Percentiles rank a stretch among this genome's conserved stretches.
These are phyloP conservation scores for Tachina grossa DNA, from an alignment of 2,888 invertebrate species.

Conservation along the genomic window DNA sequence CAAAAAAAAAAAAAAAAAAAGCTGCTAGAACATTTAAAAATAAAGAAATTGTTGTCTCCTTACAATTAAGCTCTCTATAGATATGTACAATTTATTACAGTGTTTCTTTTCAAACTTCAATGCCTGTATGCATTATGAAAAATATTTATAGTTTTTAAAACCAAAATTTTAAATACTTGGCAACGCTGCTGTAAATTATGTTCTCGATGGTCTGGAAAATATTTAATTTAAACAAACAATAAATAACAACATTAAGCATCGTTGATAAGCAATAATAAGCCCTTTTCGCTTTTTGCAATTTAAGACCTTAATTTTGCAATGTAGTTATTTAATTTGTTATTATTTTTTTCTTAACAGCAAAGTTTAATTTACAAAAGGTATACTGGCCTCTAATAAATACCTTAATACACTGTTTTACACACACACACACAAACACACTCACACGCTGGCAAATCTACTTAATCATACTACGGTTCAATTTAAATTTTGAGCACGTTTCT, in stretches of 20 bases:
- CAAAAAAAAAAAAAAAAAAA: no score
- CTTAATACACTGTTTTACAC: background rate
- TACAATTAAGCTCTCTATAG: no score
- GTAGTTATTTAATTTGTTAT: background rate
- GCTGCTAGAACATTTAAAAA: no score
- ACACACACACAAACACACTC: background rate
- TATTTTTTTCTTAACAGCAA: background rate
- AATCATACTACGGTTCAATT: conserved; percentile 6
- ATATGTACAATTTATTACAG: no score
- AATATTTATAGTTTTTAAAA: no score
- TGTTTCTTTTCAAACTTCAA: no score
- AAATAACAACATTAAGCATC: conserved; percentile 5
- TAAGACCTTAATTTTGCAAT: conserved; percentile 15
- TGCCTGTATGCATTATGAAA: no score
- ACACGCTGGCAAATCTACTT: background rate
- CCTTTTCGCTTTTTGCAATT: conserved; percentile 21
- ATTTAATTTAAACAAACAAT: conserved; percentile 39
- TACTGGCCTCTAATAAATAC: conserved; percentile 11
- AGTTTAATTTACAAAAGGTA: conserved; percentile 44
- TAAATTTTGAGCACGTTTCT: conserved; percentile 63
- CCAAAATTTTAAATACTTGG: no score
- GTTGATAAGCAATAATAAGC: conserved; percentile 41
- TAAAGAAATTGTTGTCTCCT: no score
- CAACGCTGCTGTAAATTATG: no score
- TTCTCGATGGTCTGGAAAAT: background rate